These are phyloP conservation scores for Pecten maximus DNA, from an alignment of 2,888 invertebrate species.

Conservation along the genomic window DNA sequence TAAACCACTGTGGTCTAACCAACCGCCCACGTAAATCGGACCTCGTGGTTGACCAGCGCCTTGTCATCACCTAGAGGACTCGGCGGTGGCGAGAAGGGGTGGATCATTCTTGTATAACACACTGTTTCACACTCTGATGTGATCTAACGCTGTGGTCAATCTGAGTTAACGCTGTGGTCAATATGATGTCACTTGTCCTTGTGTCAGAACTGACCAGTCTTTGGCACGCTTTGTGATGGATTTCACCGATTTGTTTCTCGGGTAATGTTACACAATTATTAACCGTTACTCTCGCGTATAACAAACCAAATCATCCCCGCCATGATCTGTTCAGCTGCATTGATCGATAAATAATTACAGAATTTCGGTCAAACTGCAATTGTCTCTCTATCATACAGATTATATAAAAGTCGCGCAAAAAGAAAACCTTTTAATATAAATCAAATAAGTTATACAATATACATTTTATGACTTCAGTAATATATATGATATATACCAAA, in stretches of 20 bases:
- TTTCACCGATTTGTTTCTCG: background rate
- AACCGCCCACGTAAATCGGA: background rate
- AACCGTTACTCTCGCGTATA: background rate
- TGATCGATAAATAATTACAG: too few species aligned
- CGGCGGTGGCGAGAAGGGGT: background rate
- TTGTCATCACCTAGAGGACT: background rate
- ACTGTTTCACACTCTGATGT: background rate
- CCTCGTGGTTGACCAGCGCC: too few species aligned
- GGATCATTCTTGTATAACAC: background rate
- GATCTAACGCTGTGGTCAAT: background rate
- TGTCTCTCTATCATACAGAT: too few species aligned
- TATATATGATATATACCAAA: too few species aligned
- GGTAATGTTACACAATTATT: background rate
- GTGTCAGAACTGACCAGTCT: background rate
- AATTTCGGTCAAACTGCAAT: too few species aligned
- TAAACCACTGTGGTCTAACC: background rate
- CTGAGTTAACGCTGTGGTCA: constrained; percentile 15
- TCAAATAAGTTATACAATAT: too few species aligned
- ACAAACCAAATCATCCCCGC: background rate
- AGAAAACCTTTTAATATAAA: too few species aligned
- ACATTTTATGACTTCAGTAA: too few species aligned
- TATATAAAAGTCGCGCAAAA: too few species aligned
- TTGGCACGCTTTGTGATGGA: background rate
- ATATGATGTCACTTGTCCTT: background rate
- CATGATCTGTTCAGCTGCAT: background rate